These are phyloP conservation scores for Trematocara marginatum DNA, from an alignment of 2,113 vertebrate genomes.

Conservation along the genomic window DNA sequence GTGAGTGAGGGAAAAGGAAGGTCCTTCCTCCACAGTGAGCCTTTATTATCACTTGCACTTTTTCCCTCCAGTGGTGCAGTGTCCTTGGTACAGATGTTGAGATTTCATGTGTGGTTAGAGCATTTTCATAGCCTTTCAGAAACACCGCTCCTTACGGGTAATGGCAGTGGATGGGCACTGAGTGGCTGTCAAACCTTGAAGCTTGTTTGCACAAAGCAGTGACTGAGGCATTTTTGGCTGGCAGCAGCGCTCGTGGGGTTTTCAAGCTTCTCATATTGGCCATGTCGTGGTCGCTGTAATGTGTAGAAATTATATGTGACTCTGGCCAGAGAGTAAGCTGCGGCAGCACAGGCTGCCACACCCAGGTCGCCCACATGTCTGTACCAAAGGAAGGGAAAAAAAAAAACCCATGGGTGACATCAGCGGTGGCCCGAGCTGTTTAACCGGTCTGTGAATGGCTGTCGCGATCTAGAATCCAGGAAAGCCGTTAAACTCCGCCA, in stretches of 20 bases:
- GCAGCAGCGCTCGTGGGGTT: slow-evolving; percentile 27
- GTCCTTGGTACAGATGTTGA: slow-evolving; percentile 49
- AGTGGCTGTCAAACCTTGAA: slow-evolving; percentile 38
- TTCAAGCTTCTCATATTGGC: slow-evolving; percentile 59
- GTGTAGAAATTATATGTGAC: slow-evolving; percentile 71
- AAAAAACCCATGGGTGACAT: slow-evolving; percentile 24
- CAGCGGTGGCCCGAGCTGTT: slow-evolving; percentile 37
- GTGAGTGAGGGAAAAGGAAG: not conserved
- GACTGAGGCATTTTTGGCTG: slow-evolving; percentile 2
- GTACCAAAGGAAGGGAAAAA: not conserved
- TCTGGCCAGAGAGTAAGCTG: slow-evolving; percentile 61
- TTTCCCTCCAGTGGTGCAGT: slow-evolving; percentile 1
- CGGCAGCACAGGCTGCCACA: slow-evolving; percentile 52
- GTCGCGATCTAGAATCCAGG: slow-evolving; percentile 29
- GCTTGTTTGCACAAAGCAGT: slow-evolving; percentile 23
- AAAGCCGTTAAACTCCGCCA: slow-evolving; percentile 57
- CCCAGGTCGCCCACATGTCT: slow-evolving; percentile 58
- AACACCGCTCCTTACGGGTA: not conserved
- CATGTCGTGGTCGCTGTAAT: slow-evolving; percentile 66
- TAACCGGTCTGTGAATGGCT: slow-evolving; percentile 48
- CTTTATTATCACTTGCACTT: not conserved
- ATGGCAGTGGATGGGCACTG: slow-evolving; percentile 19
- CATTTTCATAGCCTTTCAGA: slow-evolving; percentile 8
- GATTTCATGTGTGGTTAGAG: slow-evolving; percentile 12
- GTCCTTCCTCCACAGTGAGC: not conserved